A percentile compares a stretch with the other conserved stretches of the same genome.
These are phyloP conservation scores for Enteromius argenteus DNA, from an alignment of 2,797 vertebrate genomes.

Conservation along the genomic window DNA sequence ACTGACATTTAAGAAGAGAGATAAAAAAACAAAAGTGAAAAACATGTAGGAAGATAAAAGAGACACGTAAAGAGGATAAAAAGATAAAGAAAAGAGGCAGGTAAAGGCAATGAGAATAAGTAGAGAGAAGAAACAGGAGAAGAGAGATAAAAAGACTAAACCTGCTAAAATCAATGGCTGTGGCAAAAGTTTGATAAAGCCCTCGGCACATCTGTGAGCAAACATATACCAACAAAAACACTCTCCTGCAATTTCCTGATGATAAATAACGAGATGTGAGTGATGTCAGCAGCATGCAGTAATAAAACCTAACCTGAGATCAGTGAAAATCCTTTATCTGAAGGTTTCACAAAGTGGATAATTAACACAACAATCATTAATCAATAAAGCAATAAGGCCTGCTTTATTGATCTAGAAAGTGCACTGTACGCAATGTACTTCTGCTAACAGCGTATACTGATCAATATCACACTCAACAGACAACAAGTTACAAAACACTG, in stretches of 20 bases:
- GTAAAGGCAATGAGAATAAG: no score
- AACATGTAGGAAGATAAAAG: no score
- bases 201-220: neutral
- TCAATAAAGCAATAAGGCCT: neutral
- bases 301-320: constrained; percentile 11
- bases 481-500: neutral
- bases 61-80: no score
- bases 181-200: constrained; percentile 7
- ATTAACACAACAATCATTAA: neutral
- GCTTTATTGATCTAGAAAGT: constrained; percentile 5
- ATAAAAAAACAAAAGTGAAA: no score
- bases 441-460: neutral
- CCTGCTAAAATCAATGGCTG: neutral
- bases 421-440: neutral
- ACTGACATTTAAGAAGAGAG: no score
- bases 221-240: neutral
- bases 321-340: neutral
- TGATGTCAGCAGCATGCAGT: neutral
- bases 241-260: neutral
- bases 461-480: constrained; percentile 7
- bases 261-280: neutral
- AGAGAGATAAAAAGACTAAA: no score
- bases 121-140: neutral
- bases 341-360: neutral
- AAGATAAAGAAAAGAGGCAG: no score